phyloP scores from a whole-genome alignment of 2,113 vertebrate species.

The Condylura cristata region DNA sequence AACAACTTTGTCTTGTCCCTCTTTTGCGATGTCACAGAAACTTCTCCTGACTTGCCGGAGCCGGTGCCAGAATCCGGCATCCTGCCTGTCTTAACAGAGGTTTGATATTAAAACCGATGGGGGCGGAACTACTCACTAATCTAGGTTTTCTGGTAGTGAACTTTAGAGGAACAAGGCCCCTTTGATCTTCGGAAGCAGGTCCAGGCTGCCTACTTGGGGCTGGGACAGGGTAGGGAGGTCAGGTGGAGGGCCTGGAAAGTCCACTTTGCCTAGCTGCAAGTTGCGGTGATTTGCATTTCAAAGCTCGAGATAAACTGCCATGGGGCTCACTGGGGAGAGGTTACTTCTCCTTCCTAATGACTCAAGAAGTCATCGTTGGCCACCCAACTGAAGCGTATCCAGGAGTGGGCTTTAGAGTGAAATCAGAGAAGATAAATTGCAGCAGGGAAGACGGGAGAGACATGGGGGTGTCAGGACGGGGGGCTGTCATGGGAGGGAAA shows the following conservation, averaged over 20 bases:
- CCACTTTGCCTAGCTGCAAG: conserved; percentile 31
- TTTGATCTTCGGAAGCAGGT: conserved; percentile 70
- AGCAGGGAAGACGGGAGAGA: not conserved
- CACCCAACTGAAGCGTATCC: conserved; percentile 33
- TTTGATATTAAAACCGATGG: conserved; percentile 55
- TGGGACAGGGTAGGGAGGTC: not conserved
- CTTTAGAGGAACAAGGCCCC: conserved; percentile 51
- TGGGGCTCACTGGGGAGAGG: conserved; percentile 13
- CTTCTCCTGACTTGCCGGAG: not conserved
- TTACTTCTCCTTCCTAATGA: conserved; percentile 53
- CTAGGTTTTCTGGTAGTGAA: conserved; percentile 70
- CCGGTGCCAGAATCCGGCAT: not conserved
- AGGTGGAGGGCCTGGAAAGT: not conserved
- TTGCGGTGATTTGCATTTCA: conserved; percentile 76
- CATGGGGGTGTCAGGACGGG: no score
- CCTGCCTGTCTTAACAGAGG: not conserved
- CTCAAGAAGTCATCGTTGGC: conserved; percentile 5
- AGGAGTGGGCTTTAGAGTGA: not conserved
- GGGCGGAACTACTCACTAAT: conserved; percentile 37
- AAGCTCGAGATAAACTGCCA: conserved; percentile 43
- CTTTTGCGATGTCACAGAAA: not conserved
- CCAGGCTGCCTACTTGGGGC: not conserved
- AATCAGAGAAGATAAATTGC: not conserved
- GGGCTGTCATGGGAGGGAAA: not conserved
- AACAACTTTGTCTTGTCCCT: not conserved